A percentile compares a stretch with the other conserved stretches of the same genome.
Evolutionary conservation across 2,113 vertebrate species (phyloP).

Genomic region (Perca fluviatilis): DNA sequence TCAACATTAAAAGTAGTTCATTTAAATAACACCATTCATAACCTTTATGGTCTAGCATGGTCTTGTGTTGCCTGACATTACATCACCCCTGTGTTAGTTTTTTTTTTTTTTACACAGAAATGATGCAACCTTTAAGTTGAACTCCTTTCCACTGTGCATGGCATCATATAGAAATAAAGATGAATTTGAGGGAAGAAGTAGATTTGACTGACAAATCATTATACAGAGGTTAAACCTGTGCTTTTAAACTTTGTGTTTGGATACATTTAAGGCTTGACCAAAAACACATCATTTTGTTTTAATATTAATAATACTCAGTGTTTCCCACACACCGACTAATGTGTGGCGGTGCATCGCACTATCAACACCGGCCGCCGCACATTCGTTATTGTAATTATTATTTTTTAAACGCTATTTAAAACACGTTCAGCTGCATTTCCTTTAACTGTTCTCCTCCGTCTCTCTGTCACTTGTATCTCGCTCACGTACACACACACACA

Average conservation of each 20-base stretch:
- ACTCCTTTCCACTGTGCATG: conserved; percentile 20
- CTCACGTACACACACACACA: too few relatives aligned
- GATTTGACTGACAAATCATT: background rate
- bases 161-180: background rate
- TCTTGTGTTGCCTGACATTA: conserved; percentile 79
- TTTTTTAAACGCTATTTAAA: too few relatives aligned
- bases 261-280: background rate
- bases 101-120: conserved; percentile 72
- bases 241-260: background rate
- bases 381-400: too few relatives aligned
- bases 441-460: too few relatives aligned
- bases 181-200: conserved; percentile 2
- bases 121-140: conserved; percentile 74
- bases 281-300: too few relatives aligned
- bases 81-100: conserved; percentile 74
- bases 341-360: too few relatives aligned
- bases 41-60: conserved; percentile 72
- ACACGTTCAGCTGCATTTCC: too few relatives aligned
- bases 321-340: too few relatives aligned
- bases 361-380: too few relatives aligned
- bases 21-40: conserved; percentile 56
- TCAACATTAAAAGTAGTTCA: conserved; percentile 13
- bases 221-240: background rate
- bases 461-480: too few relatives aligned
- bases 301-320: too few relatives aligned